Base-by-base conservation (phyloP, 2,797 vertebrate genomes). In the Lutjanus argentimaculatus region DNA sequence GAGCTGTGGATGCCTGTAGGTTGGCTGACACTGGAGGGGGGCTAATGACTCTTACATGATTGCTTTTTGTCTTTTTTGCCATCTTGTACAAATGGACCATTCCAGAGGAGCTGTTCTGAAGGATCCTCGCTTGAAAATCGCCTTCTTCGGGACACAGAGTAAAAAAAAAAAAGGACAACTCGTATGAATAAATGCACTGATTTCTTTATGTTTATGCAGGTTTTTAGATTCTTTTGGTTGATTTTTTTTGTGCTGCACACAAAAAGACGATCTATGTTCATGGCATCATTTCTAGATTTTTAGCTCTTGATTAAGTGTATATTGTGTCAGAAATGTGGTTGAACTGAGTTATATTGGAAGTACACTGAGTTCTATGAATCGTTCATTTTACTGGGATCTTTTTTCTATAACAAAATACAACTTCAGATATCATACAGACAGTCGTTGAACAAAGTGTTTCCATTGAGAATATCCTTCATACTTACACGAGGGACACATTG, bases 41-140 rank as follows among this genome's bases (percentile, higher is more conserved):
- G 72, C 67, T 45, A 57, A 74, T 61, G 52, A 88, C 76, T 88
- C 67, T 61, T 53, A 83, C 67, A 74, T 15, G 61, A 81, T 77
- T 79, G 66, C 74, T 77, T 88, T 88, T 79, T 75, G 62, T 80
- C 53, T 75, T 75, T 76, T 80, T 86, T 56, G 75, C 75, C 51
- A 68, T 88, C 82, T 83, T 90, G 77, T 89, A 85, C 69, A 84
- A 91, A 81, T 75, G 58, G 63, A 89, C 21, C 86, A 83, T 90
- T 91, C 83, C 82, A 84, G 86, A 80, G 76, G 75, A 88, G 66
- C 69, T n/a, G 21, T 46, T 64, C 25, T 56, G 56, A 67, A 59
- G 53, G 58, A 75, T 67, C 80, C 64, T 79, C 36, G 2, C 55
- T 75, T 51, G 17, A 66, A 72, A 78, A 67, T 53, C 46, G 68